A percentile compares a stretch with the other conserved stretches of the same genome.
Evolutionary conservation across 2,113 vertebrate genomes (phyloP).

Genomic region (Tor tambroides): DNA sequence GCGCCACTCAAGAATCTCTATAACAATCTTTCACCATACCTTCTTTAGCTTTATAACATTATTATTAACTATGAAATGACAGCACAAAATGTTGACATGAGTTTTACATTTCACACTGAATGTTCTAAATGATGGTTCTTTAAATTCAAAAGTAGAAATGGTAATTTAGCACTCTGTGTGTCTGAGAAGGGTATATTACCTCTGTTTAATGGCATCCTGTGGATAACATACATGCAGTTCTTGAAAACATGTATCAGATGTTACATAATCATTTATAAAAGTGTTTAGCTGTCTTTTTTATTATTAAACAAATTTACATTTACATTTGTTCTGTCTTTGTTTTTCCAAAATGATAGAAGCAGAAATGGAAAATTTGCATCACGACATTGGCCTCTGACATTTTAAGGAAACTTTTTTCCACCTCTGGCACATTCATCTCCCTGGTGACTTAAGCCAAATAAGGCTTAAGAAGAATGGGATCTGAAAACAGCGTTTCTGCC

Average conservation of each 20-base stretch:
- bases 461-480: slow-evolving; percentile 3
- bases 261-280: not conserved
- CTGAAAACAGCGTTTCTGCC: not conserved
- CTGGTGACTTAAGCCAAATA: not conserved
- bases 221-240: not conserved
- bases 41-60: not conserved
- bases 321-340: not conserved
- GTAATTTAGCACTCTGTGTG: not conserved
- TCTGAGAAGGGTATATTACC: not conserved
- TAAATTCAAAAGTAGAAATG: not conserved
- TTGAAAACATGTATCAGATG: not conserved
- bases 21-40: not conserved
- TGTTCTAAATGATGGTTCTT: not conserved
- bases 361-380: not conserved
- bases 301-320: not conserved
- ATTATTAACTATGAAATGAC: not conserved
- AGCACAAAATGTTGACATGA: not conserved
- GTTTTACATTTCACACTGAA: not conserved
- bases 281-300: not conserved
- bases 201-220: not conserved
- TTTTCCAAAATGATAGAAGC: not conserved
- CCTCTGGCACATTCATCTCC: not conserved
- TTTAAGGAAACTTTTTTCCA: not conserved
- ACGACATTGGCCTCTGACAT: slow-evolving; percentile 4
- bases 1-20: not conserved